Evolutionary conservation across 2,113 vertebrate species (phyloP), one percentile per base, ranked within the genome.

Genomic region (Sterna hirundo): DNA sequence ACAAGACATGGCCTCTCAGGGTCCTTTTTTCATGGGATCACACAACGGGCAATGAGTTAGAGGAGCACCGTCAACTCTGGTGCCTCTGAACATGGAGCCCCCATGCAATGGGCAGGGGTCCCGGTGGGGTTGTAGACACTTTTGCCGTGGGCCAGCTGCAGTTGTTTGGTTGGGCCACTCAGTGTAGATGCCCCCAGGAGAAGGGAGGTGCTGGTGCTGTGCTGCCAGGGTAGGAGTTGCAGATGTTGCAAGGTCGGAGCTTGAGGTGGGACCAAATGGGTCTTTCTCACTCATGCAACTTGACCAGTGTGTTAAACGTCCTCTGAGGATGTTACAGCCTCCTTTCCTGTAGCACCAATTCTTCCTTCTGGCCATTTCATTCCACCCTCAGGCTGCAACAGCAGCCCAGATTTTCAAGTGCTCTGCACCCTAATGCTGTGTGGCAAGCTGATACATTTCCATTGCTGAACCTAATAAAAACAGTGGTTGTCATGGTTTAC

Each of bases 401-500:
- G 14, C 40, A 69, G 78, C 54, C 21, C 23, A 2, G 18, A 27
- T 89, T 92, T 88, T 78, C 38, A 36, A 40, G 64, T 65, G 44
- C 40, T 68, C 47, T 49, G 6, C 44, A 32, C 77, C 27, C 5
- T 83, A 58, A 75, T 82, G 36, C 52, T 58, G 13, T 58, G 49
- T 92, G 81, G 58, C 77, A 94, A 91, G 51, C 52, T 76, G 58
- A 61, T 91, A 20, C 30, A 58, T 88, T 94, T 93, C 54, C 57
- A 14, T 77, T 80, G 66, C 49, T 46, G 42, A 89, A 84, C 58
- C 61, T 69, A 58, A 86, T 76, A 75, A 84, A 88, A 93, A 75
- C 75, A 91, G 78, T 76, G 51, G 65, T 88, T 94, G 81, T 94
- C 83, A 83, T 76, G 88, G 84, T 91, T 94, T 93, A 62, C 77